Evolutionary conservation across 2,888 invertebrate species (phyloP).

Genomic region (Emmelina monodactyla): DNA sequence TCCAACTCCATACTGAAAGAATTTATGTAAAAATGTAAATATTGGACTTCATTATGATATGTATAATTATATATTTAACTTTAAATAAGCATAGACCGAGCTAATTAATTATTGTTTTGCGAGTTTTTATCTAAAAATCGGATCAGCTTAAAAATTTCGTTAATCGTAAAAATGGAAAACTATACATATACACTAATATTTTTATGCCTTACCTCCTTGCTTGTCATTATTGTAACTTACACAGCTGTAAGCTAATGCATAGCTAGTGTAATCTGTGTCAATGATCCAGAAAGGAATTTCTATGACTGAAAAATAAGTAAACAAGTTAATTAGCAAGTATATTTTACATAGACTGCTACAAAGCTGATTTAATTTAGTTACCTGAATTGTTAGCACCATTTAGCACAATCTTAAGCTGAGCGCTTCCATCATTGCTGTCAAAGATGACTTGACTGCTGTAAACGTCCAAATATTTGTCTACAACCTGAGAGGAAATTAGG

Average conservation of each 20-base stretch:
- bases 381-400: no score
- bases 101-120: no score
- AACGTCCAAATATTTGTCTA: slow-evolving; percentile 27
- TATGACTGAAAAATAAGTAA: neutral
- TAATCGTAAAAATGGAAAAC: no score
- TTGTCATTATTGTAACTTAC: slow-evolving; percentile 25
- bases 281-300: neutral
- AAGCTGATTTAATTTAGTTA: no score
- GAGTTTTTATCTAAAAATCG: no score
- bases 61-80: neutral
- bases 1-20: slow-evolving; percentile 42
- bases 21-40: slow-evolving; percentile 8
- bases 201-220: no score
- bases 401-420: slow-evolving; percentile 67
- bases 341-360: no score
- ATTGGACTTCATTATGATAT: slow-evolving; percentile 1
- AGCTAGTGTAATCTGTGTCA: slow-evolving; percentile 67
- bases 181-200: no score
- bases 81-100: no score
- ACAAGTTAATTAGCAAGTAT: neutral
- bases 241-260: slow-evolving; percentile 71
- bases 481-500: slow-evolving; percentile 23
- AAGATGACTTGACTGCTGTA: slow-evolving; percentile 28
- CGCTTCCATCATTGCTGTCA: slow-evolving; percentile 59
- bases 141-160: no score